Evolutionary conservation across 2,888 invertebrate species (phyloP), one percentile per base, ranked within the genome.

Genomic region (Allacma fusca): DNA sequence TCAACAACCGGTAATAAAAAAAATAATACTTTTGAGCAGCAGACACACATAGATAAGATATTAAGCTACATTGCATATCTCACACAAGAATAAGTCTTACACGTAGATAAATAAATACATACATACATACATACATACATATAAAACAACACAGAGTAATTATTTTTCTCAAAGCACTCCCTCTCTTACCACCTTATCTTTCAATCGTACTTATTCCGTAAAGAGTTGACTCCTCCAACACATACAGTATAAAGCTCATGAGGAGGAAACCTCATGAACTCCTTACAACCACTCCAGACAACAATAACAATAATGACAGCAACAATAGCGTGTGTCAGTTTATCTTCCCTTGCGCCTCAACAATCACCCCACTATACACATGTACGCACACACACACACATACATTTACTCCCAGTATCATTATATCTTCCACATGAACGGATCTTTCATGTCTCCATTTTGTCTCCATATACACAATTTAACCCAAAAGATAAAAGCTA

Each of bases 231-330:
- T 40, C 40, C 40, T 9, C 13, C 40, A 40, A 9, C 7, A 40
- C 13, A 13, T 9, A 9, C 7, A 40, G 40, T 40, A 13, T 13
- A 19, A 50, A n/a, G 1, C n/a, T 50, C 50, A 50, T 40, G 40
- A 40, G 7, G 19, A 50, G n/a, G 16, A 50, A 19, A n/a, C 50
- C 16, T 12, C 50, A 13, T 50, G 50, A 50, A 50, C 50, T n/a
- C n/a, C 19, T 50, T 13, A 16, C 16, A 50, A 50, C 50, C 50
- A 9, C 16, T 50, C 16, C 19, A 50, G 50, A 50, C 50, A 50
- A 50, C n/a, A 50, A n/a, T n/a, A 50, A 50, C 50, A 5, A 50
- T n/a, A 50, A 50, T 50, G 50, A n/a, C 50, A 50, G 9, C 50
- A 50, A 50, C 50, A 50, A 50, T 16, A 50, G 50, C 50, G 50